These are phyloP conservation scores for Palythoa grandiflora DNA, from an alignment of 92 coral and sea anemone genomes.

Conservation along the genomic window DNA sequence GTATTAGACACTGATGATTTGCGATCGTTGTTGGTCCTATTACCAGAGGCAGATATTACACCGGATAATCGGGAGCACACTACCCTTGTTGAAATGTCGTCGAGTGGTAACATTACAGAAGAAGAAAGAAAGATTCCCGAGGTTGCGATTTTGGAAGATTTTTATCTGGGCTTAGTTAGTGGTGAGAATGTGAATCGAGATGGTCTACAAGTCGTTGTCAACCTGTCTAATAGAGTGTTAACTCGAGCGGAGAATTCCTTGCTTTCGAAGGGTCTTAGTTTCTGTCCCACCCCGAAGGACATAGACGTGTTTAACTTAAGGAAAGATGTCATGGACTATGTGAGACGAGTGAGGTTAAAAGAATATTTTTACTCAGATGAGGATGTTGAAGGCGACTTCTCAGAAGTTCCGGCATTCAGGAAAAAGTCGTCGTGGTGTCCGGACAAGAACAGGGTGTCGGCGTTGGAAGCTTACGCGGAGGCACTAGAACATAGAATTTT, in stretches of 20 bases:
- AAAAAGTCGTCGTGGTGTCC: slow-evolving; percentile 54
- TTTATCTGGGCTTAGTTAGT: too few species aligned
- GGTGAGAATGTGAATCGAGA: not conserved
- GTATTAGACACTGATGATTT: too few species aligned
- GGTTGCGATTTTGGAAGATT: too few species aligned
- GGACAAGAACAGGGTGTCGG: slow-evolving; percentile 25
- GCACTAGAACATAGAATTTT: slow-evolving; percentile 31
- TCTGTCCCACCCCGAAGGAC: slow-evolving; percentile 44
- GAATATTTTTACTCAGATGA: slow-evolving; percentile 49
- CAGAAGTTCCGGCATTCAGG: slow-evolving; percentile 42
- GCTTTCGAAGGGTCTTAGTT: slow-evolving; percentile 3
- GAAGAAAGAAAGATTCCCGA: too few species aligned
- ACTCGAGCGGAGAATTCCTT: not conserved
- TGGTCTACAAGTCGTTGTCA: not conserved
- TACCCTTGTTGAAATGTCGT: too few species aligned
- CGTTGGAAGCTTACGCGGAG: slow-evolving; percentile 28
- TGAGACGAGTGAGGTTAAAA: slow-evolving; percentile 39
- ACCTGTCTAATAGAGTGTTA: not conserved
- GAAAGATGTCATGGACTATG: slow-evolving; percentile 42
- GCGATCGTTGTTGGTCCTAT: too few species aligned
- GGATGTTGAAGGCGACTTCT: slow-evolving; percentile 18
- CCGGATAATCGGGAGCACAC: too few species aligned
- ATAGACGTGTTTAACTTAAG: slow-evolving; percentile 15
- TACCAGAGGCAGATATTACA: too few species aligned
- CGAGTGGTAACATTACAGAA: too few species aligned